Evolutionary conservation across 2,888 invertebrate genomes (phyloP).

Genomic region (Coenonympha glycerion): DNA sequence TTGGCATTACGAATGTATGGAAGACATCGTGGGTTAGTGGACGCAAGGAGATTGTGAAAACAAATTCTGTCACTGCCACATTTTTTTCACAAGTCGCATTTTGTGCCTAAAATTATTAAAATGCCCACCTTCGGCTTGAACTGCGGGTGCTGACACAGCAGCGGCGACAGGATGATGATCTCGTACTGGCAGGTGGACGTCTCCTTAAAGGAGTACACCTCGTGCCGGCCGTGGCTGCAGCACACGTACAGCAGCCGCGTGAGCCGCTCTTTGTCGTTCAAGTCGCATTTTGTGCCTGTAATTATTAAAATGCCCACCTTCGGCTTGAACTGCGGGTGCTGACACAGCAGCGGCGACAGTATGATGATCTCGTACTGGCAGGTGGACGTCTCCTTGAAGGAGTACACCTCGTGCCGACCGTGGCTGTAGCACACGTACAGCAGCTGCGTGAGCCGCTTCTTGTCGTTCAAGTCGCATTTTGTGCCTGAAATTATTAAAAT

Average conservation of each 20-base stretch:
- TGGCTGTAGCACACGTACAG: slow-evolving; percentile 92
- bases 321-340: slow-evolving; percentile 90
- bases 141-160: slow-evolving; percentile 91
- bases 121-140: slow-evolving; percentile 85
- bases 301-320: too few species aligned
- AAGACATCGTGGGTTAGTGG: too few species aligned
- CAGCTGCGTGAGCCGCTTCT: slow-evolving; percentile 86
- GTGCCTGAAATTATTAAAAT: slow-evolving; percentile 74
- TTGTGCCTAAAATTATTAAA: too few species aligned
- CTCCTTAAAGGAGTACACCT: slow-evolving; percentile 94
- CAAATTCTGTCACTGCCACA: too few species aligned
- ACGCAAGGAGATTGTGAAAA: too few species aligned
- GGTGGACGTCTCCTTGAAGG: slow-evolving; percentile 93
- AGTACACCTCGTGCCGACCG: slow-evolving; percentile 93
- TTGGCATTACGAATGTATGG: too few species aligned
- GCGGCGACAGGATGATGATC: slow-evolving; percentile 88
- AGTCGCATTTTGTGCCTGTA: too few species aligned
- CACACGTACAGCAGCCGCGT: slow-evolving; percentile 93
- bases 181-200: slow-evolving; percentile 96
- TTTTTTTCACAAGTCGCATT: too few species aligned
- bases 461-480: slow-evolving; percentile 90
- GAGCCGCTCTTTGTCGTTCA: slow-evolving; percentile 87
- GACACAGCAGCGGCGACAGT: slow-evolving; percentile 89
- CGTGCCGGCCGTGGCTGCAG: slow-evolving; percentile 90
- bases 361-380: slow-evolving; percentile 96